Base-by-base conservation (phyloP, 2,113 vertebrate species). In the Reinhardtius hippoglossoides region DNA sequence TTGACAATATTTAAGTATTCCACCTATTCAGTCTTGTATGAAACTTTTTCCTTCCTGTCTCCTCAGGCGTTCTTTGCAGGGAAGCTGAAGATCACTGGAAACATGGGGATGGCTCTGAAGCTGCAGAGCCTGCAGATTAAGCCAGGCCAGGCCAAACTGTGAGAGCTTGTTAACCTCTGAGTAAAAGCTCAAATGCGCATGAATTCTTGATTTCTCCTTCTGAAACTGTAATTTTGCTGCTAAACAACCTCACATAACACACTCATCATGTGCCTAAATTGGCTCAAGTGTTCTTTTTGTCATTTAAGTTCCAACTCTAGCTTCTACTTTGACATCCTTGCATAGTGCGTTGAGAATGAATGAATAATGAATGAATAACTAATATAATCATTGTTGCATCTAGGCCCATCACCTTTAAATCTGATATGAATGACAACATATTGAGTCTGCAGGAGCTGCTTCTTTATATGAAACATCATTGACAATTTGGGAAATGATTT, bases 41-140 rank as follows among this genome's bases (percentile, higher is more conserved):
- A 31, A 31, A 18, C 12, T 26, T 15, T 26, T 24, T 23, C 21
- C 15, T 42, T 54, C 3, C 18, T 58, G 26, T 69, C 10, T 46
- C 58, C 21, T 48, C 83, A 95, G 97, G 98, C 96, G 2, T 99
- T 97, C 90, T 96, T 97, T 87, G 96, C 97, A 92, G 97, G 97
- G 18, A 98, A 97, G 87, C 86, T 99, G 93, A 99, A 98, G 94
- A 87, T 99, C 71, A 75, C 94, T 74, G 97, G 97, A 55, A 98
- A 97, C 92, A 97, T 97, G 97, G 96, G 94, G 57, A 89, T 98
- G 94, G 97, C 97, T 59, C 96, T 99, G 97, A 99, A 98, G 90
- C 95, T 99, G 78, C 96, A 97, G 87, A 98, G 67, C 74, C 95
- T 99, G 60, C 97, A 98, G 76, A 89, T 98, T 57, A 87, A 94